A percentile compares a stretch with the other conserved stretches of the same genome.
These are phyloP conservation scores for Erebia ligea DNA, from an alignment of 2,888 invertebrate genomes.

Conservation along the genomic window DNA sequence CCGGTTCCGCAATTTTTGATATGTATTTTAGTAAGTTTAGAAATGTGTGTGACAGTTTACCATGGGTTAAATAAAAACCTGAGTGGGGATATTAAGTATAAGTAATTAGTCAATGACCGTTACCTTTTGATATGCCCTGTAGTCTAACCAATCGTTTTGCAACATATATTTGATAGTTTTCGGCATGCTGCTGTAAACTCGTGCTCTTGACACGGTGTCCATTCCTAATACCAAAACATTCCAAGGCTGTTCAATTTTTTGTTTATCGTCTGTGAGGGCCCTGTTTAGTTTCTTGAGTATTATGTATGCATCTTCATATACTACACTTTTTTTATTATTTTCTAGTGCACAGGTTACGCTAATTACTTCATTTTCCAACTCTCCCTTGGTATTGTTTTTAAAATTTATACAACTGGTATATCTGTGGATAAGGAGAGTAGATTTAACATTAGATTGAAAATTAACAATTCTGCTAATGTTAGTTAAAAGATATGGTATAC, in stretches of 20 bases:
- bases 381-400: conserved; percentile 46
- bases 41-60: no score
- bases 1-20: no score
- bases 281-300: conserved; percentile 50
- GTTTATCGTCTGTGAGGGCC: neutral
- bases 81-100: neutral
- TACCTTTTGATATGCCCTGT: conserved; percentile 87
- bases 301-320: conserved; percentile 58
- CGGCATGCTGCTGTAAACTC: conserved; percentile 89
- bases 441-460: neutral
- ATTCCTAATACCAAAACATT: conserved; percentile 90
- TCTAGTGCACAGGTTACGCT: conserved; percentile 50
- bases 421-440: conserved; percentile 43
- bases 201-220: conserved; percentile 91
- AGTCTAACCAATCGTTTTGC: conserved; percentile 85
- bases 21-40: no score
- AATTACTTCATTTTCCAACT: conserved; percentile 54
- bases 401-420: conserved; percentile 53
- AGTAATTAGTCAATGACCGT: conserved; percentile 19
- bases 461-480: neutral
- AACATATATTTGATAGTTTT: conserved; percentile 74
- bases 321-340: conserved; percentile 27
- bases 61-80: neutral
- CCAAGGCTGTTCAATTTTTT: conserved; percentile 47
- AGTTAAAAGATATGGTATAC: neutral